A percentile compares a stretch with the other conserved stretches of the same genome.
Evolutionary conservation across 2,797 vertebrate genomes (phyloP).

Genomic region (Sylvilagus floridanus): DNA sequence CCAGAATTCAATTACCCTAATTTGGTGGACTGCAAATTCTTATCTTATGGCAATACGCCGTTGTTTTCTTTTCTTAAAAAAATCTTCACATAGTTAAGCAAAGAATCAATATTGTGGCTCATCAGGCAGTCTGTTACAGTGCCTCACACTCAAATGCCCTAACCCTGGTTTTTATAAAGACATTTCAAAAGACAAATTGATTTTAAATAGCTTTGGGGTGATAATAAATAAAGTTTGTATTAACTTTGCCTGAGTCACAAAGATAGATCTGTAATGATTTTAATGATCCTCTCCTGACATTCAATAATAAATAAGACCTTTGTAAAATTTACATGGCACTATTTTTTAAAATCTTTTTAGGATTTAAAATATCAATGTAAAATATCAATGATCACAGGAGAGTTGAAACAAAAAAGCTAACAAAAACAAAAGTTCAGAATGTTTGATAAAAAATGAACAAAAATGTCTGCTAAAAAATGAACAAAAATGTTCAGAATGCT

Average conservation of each 20-base stretch:
- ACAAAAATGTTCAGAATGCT: background rate
- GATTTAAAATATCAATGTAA: background rate
- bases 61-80: constrained; percentile 59
- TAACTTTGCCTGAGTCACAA: constrained; percentile 67
- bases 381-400: background rate
- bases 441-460: background rate
- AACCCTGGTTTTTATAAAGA: constrained; percentile 57
- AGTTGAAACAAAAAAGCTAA: constrained; percentile 7
- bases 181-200: constrained; percentile 76
- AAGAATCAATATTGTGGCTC: constrained; percentile 57
- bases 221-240: constrained; percentile 62
- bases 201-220: constrained; percentile 74
- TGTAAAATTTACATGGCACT: constrained; percentile 32
- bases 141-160: constrained; percentile 17
- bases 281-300: constrained; percentile 54
- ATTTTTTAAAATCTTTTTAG: constrained; percentile 44
- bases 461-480: background rate
- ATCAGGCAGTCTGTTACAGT: constrained; percentile 37
- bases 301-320: constrained; percentile 16
- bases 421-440: background rate
- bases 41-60: constrained; percentile 65
- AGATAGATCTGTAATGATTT: constrained; percentile 69
- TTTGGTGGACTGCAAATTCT: constrained; percentile 76
- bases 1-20: constrained; percentile 70
- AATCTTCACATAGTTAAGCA: constrained; percentile 45